phyloP scores from a whole-genome alignment of 2,113 vertebrate species.

The Etheostoma spectabile region DNA sequence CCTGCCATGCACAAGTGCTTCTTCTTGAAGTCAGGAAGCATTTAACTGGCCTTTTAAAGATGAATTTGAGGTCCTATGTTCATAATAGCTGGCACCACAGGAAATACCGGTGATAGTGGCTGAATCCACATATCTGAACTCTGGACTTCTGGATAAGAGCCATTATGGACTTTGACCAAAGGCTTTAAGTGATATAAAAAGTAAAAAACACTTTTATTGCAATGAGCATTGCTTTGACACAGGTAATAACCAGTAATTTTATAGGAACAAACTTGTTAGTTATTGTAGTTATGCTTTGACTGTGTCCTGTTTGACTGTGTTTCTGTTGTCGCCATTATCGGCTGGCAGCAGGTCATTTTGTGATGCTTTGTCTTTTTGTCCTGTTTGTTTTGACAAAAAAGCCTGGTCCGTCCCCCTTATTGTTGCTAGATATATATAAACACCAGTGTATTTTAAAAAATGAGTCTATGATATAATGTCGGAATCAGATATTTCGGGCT shows the following conservation, averaged over 20 bases:
- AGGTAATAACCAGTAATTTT: background rate
- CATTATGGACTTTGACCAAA: constrained; percentile 12
- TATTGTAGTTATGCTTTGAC: background rate
- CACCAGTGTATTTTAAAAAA: background rate
- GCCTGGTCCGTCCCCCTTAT: background rate
- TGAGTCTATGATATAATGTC: background rate
- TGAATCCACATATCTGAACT: constrained; percentile 12
- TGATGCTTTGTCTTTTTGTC: background rate
- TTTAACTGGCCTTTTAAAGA: constrained; percentile 28
- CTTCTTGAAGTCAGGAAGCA: constrained; percentile 5
- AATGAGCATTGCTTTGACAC: background rate
- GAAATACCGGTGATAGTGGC: background rate
- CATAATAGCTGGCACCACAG: background rate
- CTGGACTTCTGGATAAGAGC: constrained; percentile 13
- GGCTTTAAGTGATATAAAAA: constrained; percentile 8
- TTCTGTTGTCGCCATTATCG: background rate
- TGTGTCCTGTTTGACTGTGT: too few relatives aligned
- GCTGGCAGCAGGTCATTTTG: background rate
- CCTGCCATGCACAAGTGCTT: background rate
- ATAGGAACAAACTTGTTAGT: background rate
- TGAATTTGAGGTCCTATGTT: constrained; percentile 11
- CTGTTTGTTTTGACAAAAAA: background rate
- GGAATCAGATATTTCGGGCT: background rate
- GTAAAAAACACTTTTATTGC: constrained; percentile 6
- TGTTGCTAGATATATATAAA: background rate